These are phyloP conservation scores for Neodiprion lecontei DNA, from an alignment of 1,140 invertebrate genomes.

Conservation along the genomic window DNA sequence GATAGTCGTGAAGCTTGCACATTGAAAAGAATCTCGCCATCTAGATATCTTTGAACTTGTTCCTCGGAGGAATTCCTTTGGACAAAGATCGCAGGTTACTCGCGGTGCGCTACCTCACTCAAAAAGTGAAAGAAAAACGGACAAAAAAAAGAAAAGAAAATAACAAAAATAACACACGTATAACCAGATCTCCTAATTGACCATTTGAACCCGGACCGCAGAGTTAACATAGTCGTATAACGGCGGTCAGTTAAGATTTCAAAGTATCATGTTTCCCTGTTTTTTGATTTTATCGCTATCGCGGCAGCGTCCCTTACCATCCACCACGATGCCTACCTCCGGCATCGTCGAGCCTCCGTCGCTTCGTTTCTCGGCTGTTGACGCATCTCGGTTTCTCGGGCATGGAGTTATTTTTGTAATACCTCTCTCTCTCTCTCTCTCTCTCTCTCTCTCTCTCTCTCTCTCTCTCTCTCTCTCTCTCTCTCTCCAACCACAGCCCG, in stretches of 20 bases:
- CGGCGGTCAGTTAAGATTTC: constrained; percentile 1
- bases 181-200: too few species aligned
- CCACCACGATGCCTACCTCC: background rate
- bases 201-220: too few species aligned
- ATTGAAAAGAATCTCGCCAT: too few species aligned
- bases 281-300: background rate
- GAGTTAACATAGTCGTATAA: too few species aligned
- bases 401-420: background rate
- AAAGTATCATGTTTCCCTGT: constrained; percentile 4
- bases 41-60: too few species aligned
- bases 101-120: too few species aligned
- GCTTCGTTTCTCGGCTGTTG: background rate
- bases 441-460: background rate
- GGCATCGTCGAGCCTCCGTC: background rate
- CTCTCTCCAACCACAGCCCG: background rate
- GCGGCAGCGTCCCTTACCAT: background rate
- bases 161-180: too few species aligned
- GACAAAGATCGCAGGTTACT: too few species aligned
- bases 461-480: background rate
- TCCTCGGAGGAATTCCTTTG: too few species aligned
- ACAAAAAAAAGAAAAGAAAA: too few species aligned
- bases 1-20: too few species aligned
- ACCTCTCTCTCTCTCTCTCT: background rate
- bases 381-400: background rate
- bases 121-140: too few species aligned